A percentile compares a stretch with the other conserved stretches of the same genome.
phyloP scores from a whole-genome alignment of 2,888 invertebrate genomes.

The Troides oblongomaculatus region DNA sequence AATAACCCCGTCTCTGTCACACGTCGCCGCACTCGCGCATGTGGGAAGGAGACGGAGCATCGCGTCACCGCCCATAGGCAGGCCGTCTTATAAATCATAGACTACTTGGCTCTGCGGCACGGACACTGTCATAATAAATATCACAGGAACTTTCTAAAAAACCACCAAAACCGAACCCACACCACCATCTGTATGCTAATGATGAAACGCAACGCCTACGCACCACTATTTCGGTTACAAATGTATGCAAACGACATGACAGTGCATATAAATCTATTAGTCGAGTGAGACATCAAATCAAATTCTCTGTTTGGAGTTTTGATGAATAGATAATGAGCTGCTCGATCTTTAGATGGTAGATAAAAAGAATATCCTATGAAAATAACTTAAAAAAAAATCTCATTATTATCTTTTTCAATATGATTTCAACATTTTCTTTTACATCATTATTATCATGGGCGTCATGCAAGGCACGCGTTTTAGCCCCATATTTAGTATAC shows the following conservation, averaged over 20 bases:
- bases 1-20: conserved; percentile 4
- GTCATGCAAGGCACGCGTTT: too few species aligned
- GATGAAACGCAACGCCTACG: conserved; percentile 38
- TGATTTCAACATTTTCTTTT: too few species aligned
- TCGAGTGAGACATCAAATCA: conserved; percentile 42
- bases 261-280: conserved; percentile 41
- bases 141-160: conserved; percentile 47
- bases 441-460: too few species aligned
- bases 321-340: conserved; percentile 35
- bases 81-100: conserved; percentile 41
- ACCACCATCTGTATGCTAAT: conserved; percentile 49
- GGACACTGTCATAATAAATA: conserved; percentile 43
- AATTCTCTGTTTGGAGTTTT: conserved; percentile 35
- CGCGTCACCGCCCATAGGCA: conserved; percentile 28
- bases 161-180: conserved; percentile 42
- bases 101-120: conserved; percentile 36
- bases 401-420: too few species aligned
- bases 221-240: conserved; percentile 36
- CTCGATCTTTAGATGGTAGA: neutral
- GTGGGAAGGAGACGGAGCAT: conserved; percentile 15
- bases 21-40: neutral
- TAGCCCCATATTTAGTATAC: too few species aligned
- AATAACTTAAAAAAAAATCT: neutral
- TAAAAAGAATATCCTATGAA: neutral
- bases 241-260: conserved; percentile 44